Base-by-base conservation (phyloP, 2,113 vertebrate species). In the Falco punctatus region DNA sequence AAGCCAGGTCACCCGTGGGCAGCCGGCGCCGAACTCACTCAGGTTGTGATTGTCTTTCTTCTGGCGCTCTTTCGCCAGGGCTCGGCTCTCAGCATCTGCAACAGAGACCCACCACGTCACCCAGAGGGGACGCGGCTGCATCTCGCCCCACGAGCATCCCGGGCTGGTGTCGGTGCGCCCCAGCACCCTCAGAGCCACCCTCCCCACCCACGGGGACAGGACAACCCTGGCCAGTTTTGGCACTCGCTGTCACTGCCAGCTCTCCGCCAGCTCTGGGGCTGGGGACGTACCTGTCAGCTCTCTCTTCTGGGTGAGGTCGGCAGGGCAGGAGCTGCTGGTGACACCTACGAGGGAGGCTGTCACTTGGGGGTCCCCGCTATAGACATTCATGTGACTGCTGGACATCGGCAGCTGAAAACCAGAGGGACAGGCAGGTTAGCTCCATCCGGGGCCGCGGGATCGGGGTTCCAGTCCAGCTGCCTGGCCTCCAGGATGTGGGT, bases 1-100 rank as follows among this genome's bases (percentile, higher is more conserved):
- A 28, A 38, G 10, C 20, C 21, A 22, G 3, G 22, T 19, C 21
- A 22, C 46, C 35, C 18, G 3, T 2, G 33, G 73, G 33, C 61
- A 83, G 35, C 13, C 62, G 52, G 44, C 19, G 3, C 72, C 4
- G 1, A 15, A 98, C 99, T 99, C 95, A 99, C 99, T 99, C 72
- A 99, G 98, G 97, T 99, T 99, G 98, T 99, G 99, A 98, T 99
- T 99, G 98, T 99, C 99, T 96, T 99, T 99, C 97, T 99, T 99
- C 98, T 99, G 99, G 71, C 99, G 98, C 95, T 99, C 99, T 74
- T 99, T 99, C 55, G 98, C 99, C 98, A 99, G 88, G 12, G 99
- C 99, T 88, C 99, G 98, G 85, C 97, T 99, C 98, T 99, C 99
- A 19, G 99, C 95, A 88, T 99, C 98, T 99, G 98, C 96, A 97